Evolutionary conservation across 2,888 invertebrate genomes (phyloP).

Genomic region (Palloptera scutellata): DNA sequence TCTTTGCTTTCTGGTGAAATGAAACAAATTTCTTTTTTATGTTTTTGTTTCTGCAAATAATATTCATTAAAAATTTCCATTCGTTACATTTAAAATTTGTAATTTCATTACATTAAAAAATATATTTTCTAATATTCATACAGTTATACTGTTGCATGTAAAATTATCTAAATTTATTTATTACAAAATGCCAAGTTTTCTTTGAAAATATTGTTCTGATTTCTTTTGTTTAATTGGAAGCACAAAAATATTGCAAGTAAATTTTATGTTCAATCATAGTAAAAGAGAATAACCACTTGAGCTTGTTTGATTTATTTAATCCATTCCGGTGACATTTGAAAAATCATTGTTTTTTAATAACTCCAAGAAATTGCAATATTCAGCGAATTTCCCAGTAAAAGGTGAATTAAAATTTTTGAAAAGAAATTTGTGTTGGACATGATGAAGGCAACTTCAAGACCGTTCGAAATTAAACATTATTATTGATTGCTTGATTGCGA

Average conservation of each 20-base stretch:
- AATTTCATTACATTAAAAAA: too few relatives aligned
- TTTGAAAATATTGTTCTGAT: too few relatives aligned
- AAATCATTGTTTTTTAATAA: neutral
- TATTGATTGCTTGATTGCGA: too few relatives aligned
- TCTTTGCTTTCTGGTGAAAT: constrained; percentile 6
- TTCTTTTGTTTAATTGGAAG: too few relatives aligned
- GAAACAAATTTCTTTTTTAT: constrained; percentile 11
- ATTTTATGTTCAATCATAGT: constrained; percentile 1
- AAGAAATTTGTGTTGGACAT: constrained; percentile 17
- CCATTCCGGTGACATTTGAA: constrained; percentile 33
- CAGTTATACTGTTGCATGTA: too few relatives aligned
- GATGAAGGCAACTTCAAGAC: constrained; percentile 26
- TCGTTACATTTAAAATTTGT: too few relatives aligned
- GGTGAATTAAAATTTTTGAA: constrained; percentile 1
- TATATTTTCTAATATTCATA: too few relatives aligned
- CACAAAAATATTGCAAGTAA: too few relatives aligned
- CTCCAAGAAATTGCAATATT: constrained; percentile 4
- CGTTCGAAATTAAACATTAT: neutral
- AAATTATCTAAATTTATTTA: too few relatives aligned
- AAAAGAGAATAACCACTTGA: neutral
- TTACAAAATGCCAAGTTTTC: too few relatives aligned
- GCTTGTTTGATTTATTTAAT: constrained; percentile 29
- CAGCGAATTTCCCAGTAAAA: neutral
- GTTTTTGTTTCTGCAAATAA: constrained; percentile 9
- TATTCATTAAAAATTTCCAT: neutral